Evolutionary conservation across 2,113 vertebrate genomes (phyloP), one percentile per base, ranked within the genome.

Genomic region (Sorex araneus): DNA sequence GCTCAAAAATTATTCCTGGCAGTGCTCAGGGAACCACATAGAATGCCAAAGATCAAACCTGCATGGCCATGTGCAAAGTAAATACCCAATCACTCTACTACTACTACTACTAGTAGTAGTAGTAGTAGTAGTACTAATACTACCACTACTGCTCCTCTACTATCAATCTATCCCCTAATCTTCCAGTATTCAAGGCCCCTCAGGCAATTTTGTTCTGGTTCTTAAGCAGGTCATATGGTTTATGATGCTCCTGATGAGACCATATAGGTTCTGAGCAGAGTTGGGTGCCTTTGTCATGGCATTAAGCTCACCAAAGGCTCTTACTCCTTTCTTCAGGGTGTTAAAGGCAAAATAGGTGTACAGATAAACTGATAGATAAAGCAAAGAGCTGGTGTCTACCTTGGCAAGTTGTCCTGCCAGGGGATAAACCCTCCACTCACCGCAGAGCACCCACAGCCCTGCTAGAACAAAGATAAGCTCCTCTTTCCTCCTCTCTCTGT

Each of bases 341-440:
- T 13, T 4, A 23, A 40, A 19, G 3, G 1, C 3, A 0, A 8
- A 75, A 40, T 8, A 19, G 3, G 34, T 19, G 5, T 21, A 34
- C 32, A 70, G 70, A 34, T 40, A 12, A 23, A 43, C 9, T 6
- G 47, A 40, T 13, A 84, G n/a, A 43, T 23, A 71, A 45, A 71
- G 19, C 80, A 69, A 36, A 64, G 67, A 82, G 45, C 30, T 32
- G 45, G 3, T 25, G 3, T 15, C n/a, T 21, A 79, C 23, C 1
- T 70, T 2, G 0, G 23, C 28, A 63, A 32, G 9, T 66, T 27
- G 45, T 25, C 66, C 18, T 75, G 32, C 28, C 50, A 15, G 25
- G 23, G 64, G 16, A 32, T 30, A 63, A 86, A 57, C 4, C 54
- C 84, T 66, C 30, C 30, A 10, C 54, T 78, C 25, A 8, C 75